A percentile compares a stretch with the other conserved stretches of the same genome.
Evolutionary conservation across 2,797 vertebrate genomes (phyloP).

Genomic region (Ptychadena robeensis): DNA sequence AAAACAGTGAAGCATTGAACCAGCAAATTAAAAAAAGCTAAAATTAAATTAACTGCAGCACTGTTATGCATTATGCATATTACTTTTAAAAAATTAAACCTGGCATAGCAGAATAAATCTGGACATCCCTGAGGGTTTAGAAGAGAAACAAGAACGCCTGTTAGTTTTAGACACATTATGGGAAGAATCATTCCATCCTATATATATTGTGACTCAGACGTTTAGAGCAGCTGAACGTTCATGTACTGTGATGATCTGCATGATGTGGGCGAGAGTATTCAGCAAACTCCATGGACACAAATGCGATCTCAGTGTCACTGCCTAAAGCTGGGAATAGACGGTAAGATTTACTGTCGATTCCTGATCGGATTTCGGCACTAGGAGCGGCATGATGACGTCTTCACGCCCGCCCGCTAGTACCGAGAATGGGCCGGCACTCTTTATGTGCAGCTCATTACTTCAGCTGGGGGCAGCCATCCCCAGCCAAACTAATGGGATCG

Average conservation of each 20-base stretch:
- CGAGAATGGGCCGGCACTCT: too few species aligned
- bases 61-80: constrained; percentile 68
- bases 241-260: neutral
- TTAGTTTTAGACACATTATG: constrained; percentile 36
- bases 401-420: too few species aligned
- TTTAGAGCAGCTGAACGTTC: neutral
- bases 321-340: too few species aligned
- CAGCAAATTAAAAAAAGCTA: constrained; percentile 65
- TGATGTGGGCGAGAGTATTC: neutral
- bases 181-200: neutral
- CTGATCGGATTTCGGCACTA: too few species aligned
- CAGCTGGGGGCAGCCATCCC: too few species aligned
- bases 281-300: neutral
- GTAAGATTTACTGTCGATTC: too few species aligned
- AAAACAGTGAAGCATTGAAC: constrained; percentile 64
- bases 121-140: constrained; percentile 60
- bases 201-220: neutral
- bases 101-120: constrained; percentile 65
- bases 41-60: constrained; percentile 69
- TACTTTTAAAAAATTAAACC: constrained; percentile 69
- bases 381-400: too few species aligned
- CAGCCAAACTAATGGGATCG: too few species aligned
- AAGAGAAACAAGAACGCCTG: constrained; percentile 33
- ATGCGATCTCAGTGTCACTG: neutral
- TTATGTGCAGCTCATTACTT: too few species aligned